Evolutionary conservation across 1,140 invertebrate genomes (phyloP).

Genomic region (Heliconius hewitsoni): DNA sequence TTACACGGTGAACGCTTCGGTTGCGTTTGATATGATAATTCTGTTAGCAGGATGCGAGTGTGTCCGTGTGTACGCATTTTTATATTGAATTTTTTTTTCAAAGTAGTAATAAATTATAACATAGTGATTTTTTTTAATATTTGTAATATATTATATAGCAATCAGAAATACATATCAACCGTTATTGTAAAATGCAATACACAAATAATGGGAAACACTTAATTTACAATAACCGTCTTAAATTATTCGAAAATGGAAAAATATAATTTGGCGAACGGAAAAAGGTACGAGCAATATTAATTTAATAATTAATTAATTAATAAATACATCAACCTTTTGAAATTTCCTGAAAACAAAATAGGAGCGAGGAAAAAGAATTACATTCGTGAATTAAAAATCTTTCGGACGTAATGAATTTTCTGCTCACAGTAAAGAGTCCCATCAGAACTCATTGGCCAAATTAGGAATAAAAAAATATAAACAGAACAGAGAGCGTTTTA

Average conservation of each 20-base stretch:
- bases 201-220: too few relatives aligned
- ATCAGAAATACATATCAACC: too few relatives aligned
- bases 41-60: conserved; percentile 67
- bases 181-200: too few relatives aligned
- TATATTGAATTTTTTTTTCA: conserved; percentile 30
- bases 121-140: background rate
- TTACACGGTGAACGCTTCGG: conserved; percentile 59
- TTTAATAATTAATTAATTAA: conserved; percentile 13
- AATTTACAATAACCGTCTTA: background rate
- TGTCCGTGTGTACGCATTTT: conserved; percentile 64
- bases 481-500: conserved; percentile 57
- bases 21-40: conserved; percentile 79
- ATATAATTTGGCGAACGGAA: conserved; percentile 4
- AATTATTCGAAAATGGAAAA: conserved; percentile 5
- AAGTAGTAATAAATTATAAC: conserved; percentile 37
- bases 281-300: background rate
- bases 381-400: conserved; percentile 5
- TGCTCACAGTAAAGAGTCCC: conserved; percentile 13
- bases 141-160: too few relatives aligned
- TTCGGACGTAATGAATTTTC: conserved; percentile 27
- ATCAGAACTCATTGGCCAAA: conserved; percentile 45
- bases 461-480: conserved; percentile 51
- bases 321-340: conserved; percentile 14
- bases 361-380: background rate
- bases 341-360: background rate